Base-by-base conservation (phyloP, 2,113 vertebrate genomes). In the Anguilla japonica region DNA sequence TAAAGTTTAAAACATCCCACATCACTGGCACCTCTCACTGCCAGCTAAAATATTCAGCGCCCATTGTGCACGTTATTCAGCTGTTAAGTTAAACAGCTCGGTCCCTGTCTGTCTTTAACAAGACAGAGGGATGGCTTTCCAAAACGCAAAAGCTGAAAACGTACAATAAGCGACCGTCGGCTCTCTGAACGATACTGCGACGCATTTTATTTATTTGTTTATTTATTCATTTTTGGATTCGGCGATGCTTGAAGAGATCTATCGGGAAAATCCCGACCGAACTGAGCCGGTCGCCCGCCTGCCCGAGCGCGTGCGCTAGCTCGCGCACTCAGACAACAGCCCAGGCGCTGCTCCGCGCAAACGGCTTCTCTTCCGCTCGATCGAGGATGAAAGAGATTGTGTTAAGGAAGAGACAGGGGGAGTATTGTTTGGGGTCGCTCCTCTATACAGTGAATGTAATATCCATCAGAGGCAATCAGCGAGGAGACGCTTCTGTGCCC, bases 281-380 rank as follows among this genome's bases (percentile, higher is more conserved):
- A 71, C 63, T 71, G 6, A n/a, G 63, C 26, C 26, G 63, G 4
- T 9, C 63, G 3, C 22, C 63, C 20, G 34, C 34, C 34, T 34
- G 34, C 34, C 1, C 34, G 34, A 34, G 34, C 34, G 34, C 34
- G 34, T 34, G 34, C 34, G 34, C 34, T 34, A 34, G 34, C 34
- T 34, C 34, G 63, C 20, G 63, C 26, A 20, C 26, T 39, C n/a
- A n/a, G 63, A 4, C 26, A 71, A 1, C 71, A 75, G 71, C 20
- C 60, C 18, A 34, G 40, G 18, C 88, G 53, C 86, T 82, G 88
- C 57, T 53, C 60, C 83, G 39, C 87, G 86, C 63, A 91, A 92
- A 92, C 89, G 71, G 88, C 85, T 40, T 89, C 14, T 81, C 22
- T 41, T 89, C 86, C 84, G 86, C 56, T 86, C 81, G 86, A 90